Evolutionary conservation across 2,888 invertebrate genomes (phyloP).

Genomic region (Amphimallon solstitiale): DNA sequence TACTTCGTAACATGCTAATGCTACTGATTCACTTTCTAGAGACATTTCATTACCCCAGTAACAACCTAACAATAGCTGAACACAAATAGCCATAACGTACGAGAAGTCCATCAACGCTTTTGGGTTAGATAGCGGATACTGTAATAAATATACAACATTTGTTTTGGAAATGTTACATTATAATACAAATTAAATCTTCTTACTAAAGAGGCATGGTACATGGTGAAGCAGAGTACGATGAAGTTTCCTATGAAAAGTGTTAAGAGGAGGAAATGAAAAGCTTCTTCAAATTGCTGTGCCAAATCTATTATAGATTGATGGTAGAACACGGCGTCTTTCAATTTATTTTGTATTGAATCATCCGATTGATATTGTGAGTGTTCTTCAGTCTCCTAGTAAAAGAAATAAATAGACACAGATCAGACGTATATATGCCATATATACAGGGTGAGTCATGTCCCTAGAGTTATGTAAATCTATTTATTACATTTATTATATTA

Average conservation of each 20-base stretch:
- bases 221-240: constrained; percentile 25
- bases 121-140: constrained; percentile 21
- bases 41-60: constrained; percentile 45
- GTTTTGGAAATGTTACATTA: not conserved
- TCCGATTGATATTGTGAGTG: too few species aligned
- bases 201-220: constrained; percentile 37
- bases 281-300: constrained; percentile 39
- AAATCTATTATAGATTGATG: constrained; percentile 41
- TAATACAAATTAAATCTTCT: not conserved
- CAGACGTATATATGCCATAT: too few species aligned
- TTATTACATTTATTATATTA: too few species aligned
- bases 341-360: not conserved
- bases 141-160: not conserved
- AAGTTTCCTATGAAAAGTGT: constrained; percentile 22
- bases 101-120: constrained; percentile 18
- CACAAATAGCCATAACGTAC: constrained; percentile 14
- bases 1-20: constrained; percentile 41
- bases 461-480: too few species aligned
- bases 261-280: constrained; percentile 40
- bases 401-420: too few species aligned
- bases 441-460: too few species aligned
- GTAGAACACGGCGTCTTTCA: constrained; percentile 36
- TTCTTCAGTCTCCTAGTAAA: too few species aligned
- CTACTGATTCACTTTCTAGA: constrained; percentile 41
- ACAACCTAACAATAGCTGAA: constrained; percentile 40